Conservation (phyloP, 2,888 invertebrate genomes). For the Danaus chrysippus region DNA sequence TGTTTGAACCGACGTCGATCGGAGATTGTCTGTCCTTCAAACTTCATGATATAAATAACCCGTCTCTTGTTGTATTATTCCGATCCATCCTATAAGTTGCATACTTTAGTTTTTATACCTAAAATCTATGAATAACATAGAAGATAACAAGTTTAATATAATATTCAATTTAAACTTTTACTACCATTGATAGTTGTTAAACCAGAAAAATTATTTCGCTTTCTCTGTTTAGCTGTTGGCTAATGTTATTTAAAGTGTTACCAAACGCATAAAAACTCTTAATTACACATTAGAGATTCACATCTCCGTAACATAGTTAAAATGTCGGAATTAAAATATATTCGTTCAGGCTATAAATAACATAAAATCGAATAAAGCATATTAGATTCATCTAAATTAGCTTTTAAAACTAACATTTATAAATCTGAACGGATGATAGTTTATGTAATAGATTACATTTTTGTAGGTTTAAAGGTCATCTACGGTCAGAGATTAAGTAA, state of each 20-base stretch:
- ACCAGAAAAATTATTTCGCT: too few relatives aligned
- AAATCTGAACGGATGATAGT: constrained; percentile 29
- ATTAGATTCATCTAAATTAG: not conserved
- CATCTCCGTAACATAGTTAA: too few relatives aligned
- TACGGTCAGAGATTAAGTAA: constrained; percentile 35
- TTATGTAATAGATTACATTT: constrained; percentile 14
- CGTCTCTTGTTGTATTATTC: constrained; percentile 51
- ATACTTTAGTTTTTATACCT: constrained; percentile 10
- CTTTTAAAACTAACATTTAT: constrained; percentile 23
- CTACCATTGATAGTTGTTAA: too few relatives aligned
- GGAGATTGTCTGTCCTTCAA: constrained; percentile 73
- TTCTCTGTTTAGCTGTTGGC: constrained; percentile 42
- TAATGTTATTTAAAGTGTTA: constrained; percentile 52
- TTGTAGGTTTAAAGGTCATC: constrained; percentile 50
- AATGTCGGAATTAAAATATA: too few relatives aligned
- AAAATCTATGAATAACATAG: too few relatives aligned
- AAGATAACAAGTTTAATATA: not conserved
- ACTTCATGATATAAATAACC: constrained; percentile 56
- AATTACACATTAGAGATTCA: too few relatives aligned
- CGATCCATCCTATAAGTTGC: constrained; percentile 40
- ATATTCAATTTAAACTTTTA: not conserved
- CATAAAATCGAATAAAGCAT: too few relatives aligned
- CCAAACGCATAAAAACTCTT: constrained; percentile 37
- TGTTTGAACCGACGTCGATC: constrained; percentile 16
- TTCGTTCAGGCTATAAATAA: too few relatives aligned